Conservation (phyloP, 2,888 invertebrate species). For the Thymelicus lineola region DNA sequence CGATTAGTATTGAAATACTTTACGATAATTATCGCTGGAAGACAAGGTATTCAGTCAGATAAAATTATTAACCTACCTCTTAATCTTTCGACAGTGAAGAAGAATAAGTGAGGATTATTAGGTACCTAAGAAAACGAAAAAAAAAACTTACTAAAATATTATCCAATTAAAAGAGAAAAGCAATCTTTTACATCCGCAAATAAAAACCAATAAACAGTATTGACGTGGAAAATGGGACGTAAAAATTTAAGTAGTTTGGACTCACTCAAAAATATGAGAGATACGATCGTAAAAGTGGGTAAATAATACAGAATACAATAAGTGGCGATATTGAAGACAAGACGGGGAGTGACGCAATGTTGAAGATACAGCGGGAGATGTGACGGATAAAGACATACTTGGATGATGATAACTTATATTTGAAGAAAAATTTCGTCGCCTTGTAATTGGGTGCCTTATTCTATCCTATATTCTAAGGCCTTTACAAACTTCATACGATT, state of each 20-base stretch:
- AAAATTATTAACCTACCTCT: too few relatives aligned
- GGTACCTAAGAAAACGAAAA: neutral
- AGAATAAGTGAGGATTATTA: neutral
- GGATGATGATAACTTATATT: too few relatives aligned
- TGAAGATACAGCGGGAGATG: slow-evolving; percentile 48
- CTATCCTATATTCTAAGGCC: too few relatives aligned
- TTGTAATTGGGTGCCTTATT: too few relatives aligned
- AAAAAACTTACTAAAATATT: slow-evolving; percentile 36
- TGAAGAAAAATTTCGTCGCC: too few relatives aligned
- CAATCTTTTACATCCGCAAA: slow-evolving; percentile 65
- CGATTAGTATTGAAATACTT: too few relatives aligned
- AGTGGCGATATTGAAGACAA: slow-evolving; percentile 77
- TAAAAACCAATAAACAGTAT: slow-evolving; percentile 74
- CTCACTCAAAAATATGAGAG: slow-evolving; percentile 80
- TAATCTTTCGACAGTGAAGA: too few relatives aligned
- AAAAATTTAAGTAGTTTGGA: slow-evolving; percentile 83
- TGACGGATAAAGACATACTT: too few relatives aligned
- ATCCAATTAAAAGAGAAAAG: slow-evolving; percentile 69
- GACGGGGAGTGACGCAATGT: slow-evolving; percentile 48
- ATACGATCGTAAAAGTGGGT: slow-evolving; percentile 79
- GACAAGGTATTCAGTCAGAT: too few relatives aligned
- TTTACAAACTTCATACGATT: too few relatives aligned
- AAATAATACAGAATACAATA: slow-evolving; percentile 85
- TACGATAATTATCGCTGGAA: too few relatives aligned
- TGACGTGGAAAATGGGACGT: slow-evolving; percentile 74